Evolutionary conservation across 2,113 vertebrate species (phyloP), one percentile per base, ranked within the genome.

Genomic region (Orientallactaga bullata): DNA sequence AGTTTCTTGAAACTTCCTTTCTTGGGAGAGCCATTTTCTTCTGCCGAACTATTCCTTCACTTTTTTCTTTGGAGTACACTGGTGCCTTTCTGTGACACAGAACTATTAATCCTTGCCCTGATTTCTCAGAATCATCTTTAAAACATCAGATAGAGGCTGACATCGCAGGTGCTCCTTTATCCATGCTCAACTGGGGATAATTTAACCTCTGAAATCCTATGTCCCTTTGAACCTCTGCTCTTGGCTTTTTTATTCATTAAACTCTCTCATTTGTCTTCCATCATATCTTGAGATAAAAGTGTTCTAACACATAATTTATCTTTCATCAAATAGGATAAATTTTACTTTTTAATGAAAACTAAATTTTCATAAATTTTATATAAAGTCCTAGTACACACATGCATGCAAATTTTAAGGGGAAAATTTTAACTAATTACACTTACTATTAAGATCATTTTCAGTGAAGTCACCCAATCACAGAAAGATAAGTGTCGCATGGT

Each of bases 21-120:
- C 7, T 74, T 18, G 13, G 58, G 0, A 81, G 7, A 10, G 8
- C 4, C 15, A n/a, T n/a, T n/a, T n/a, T n/a, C n/a, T n/a, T n/a
- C n/a, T n/a, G n/a, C n/a, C n/a, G n/a, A n/a, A n/a, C n/a, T n/a
- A n/a, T n/a, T n/a, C n/a, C n/a, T n/a, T n/a, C n/a, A n/a, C n/a
- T n/a, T n/a, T n/a, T n/a, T n/a, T 37, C 23, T 37, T 28, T 39
- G 13, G 73, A 30, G 24, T 66, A 71, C 26, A n/a, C n/a, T 3
- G 13, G 17, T 73, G 28, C 65, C 32, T 60, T 81, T 81, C 23
- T 63, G 2, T 47, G 35, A 86, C 4, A 28, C 42, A 32, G n/a
- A 74, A 15, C 42, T 85, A 80, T 72, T 72, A 72, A 80, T 85
- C 51, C 17, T 7, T 86, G 23, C 28, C 68, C 13, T 81, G 7